phyloP scores from a whole-genome alignment of 2,888 invertebrate genomes.

The Epinotia demarniana region DNA sequence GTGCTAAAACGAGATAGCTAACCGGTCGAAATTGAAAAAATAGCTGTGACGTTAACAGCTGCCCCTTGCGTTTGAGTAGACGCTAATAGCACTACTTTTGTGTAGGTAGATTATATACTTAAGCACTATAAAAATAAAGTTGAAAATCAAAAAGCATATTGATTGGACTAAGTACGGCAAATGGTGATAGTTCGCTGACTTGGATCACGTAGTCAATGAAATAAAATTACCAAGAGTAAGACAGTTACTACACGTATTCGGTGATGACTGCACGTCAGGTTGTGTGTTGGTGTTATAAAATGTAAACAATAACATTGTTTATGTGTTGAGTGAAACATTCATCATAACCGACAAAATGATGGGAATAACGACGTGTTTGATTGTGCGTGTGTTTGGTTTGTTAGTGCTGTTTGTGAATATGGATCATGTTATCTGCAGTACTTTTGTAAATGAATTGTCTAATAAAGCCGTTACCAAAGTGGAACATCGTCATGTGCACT shows the following conservation, averaged over 20 bases:
- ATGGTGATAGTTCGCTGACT: conserved; percentile 5
- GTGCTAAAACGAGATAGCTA: conserved; percentile 24
- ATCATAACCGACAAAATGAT: conserved; percentile 54
- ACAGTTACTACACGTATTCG: conserved; percentile 59
- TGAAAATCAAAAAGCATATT: background rate
- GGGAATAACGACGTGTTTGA: conserved; percentile 53
- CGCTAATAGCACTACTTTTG: background rate
- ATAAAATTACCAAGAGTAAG: conserved; percentile 14
- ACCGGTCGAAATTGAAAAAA: conserved; percentile 39
- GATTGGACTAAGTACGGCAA: background rate
- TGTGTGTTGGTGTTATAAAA: conserved; percentile 56
- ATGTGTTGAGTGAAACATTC: conserved; percentile 57
- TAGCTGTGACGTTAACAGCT: conserved; percentile 41
- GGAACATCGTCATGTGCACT: conserved; percentile 74
- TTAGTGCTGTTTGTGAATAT: conserved; percentile 57
- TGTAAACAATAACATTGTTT: conserved; percentile 71
- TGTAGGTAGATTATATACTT: background rate
- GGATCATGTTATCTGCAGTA: conserved; percentile 56
- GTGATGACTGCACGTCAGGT: conserved; percentile 47
- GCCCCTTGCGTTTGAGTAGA: conserved; percentile 36
- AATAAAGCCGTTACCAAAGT: conserved; percentile 47
- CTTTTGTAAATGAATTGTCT: conserved; percentile 57
- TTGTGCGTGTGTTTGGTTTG: conserved; percentile 57
- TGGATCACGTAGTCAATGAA: conserved; percentile 35
- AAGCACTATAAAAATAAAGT: fast-evolving